Base-by-base conservation (phyloP, 2,113 vertebrate species). In the Silurus meridionalis region DNA sequence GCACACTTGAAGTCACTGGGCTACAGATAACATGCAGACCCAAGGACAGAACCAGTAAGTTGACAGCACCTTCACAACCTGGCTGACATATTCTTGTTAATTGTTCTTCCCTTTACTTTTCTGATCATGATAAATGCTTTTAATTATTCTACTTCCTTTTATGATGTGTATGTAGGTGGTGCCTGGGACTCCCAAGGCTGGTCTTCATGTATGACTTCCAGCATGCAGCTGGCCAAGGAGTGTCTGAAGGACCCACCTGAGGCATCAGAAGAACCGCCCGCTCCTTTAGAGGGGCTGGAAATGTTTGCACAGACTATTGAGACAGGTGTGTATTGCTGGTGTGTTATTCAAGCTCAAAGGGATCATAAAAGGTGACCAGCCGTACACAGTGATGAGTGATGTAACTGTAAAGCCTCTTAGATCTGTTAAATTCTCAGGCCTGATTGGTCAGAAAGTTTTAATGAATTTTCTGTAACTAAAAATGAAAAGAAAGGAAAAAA, bases 241-340 rank as follows among this genome's bases (percentile, higher is more conserved):
- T 98, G 97, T 93, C 94, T 98, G 82, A 96, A 97, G 88, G 97
- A 97, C 28, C 96, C 96, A 84, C 93, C 95, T 0, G 96, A 97
- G 58, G 95, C 96, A 13, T 95, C 96, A 0, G 96, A 97, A 78
- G 96, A 96, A 88, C 95, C 96, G 0, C 96, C 96, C 2, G 96
- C 96, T 86, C 97, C 95, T 2, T 92, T 98, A 85, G 97, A 98
- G 89, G 97, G 97, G n/a, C 94, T 98, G 48, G 97, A 98, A 93
- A 97, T 97, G 96, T 98, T 98, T 87, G 97, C 97, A 89, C 96
- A 98, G 90, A 98, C 97, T 87, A 97, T 98, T 19, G 97, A 98
- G 92, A 97, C 96, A 0, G 97, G 97, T 98, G 83, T 91, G 93
- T 83, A 66, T 83, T 10, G 7, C 37, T 8, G 3, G n/a, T 50